phyloP scores from a whole-genome alignment of 2,888 invertebrate species.

The Orchesellides sinensis region DNA sequence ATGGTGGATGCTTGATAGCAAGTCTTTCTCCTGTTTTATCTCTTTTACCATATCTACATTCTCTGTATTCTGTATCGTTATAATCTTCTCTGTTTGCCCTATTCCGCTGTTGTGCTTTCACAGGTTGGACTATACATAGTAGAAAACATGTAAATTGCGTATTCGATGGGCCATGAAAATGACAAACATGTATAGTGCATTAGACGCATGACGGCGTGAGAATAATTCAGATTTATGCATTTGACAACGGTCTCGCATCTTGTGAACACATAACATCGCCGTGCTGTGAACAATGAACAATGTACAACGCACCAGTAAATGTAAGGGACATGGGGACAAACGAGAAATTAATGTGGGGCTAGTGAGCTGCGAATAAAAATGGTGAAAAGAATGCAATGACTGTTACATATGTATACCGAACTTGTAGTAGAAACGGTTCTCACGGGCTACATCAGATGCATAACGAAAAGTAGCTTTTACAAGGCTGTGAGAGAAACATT shows the following conservation, averaged over 20 bases:
- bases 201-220: conserved; percentile 49
- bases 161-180: conserved; percentile 53
- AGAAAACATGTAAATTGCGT: conserved; percentile 23
- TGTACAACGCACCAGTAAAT: background rate
- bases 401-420: too few species aligned
- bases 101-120: too few species aligned
- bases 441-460: too few species aligned
- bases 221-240: conserved; percentile 62
- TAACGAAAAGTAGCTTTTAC: too few species aligned
- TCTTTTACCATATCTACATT: too few species aligned
- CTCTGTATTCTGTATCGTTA: too few species aligned
- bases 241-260: background rate
- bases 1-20: too few species aligned
- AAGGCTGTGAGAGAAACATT: too few species aligned
- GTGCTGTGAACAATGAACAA: background rate
- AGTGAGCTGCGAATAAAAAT: conserved; percentile 23
- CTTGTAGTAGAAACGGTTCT: too few species aligned
- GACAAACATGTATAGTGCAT: conserved; percentile 57
- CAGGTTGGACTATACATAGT: too few species aligned
- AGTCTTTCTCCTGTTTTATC: background rate
- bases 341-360: background rate
- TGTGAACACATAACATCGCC: background rate
- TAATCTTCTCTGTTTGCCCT: too few species aligned
- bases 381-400: conserved; percentile 1
- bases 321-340: background rate